phyloP scores from a whole-genome alignment of 2,888 invertebrate genomes.

The Lapara coniferarum region DNA sequence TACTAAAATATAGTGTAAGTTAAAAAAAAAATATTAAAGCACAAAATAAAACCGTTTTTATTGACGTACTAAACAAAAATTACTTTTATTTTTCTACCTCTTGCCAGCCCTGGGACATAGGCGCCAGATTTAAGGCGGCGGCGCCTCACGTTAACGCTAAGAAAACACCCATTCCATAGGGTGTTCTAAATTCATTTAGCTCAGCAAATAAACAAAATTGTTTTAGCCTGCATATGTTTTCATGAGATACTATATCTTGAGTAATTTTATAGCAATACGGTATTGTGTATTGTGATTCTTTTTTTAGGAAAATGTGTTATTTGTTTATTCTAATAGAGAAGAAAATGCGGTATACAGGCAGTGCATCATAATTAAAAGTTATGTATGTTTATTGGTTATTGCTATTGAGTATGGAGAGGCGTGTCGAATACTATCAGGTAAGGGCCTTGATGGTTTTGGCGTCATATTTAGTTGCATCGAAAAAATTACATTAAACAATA shows the following conservation, averaged over 20 bases:
- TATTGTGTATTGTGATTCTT: neutral
- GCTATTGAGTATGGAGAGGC: too few species aligned
- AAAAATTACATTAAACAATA: neutral
- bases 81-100: neutral
- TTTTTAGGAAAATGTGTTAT: neutral
- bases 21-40: too few species aligned
- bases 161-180: slow-evolving; percentile 76
- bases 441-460: neutral
- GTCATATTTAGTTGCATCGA: neutral
- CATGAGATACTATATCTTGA: slow-evolving; percentile 1
- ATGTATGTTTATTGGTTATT: too few species aligned
- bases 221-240: slow-evolving; percentile 28
- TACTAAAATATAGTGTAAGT: too few species aligned
- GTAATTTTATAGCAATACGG: neutral
- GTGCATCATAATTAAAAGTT: too few species aligned
- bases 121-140: slow-evolving; percentile 69
- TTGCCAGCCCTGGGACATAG: slow-evolving; percentile 67
- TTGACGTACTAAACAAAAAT: too few species aligned
- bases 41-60: too few species aligned
- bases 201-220: slow-evolving; percentile 69
- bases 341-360: too few species aligned
- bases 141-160: slow-evolving; percentile 74
- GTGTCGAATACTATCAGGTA: too few species aligned
- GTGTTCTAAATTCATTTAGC: slow-evolving; percentile 76
- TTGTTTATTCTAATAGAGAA: too few species aligned